Evolutionary conservation across 2,888 invertebrate genomes (phyloP).

Genomic region (Platycheirus rosarum): DNA sequence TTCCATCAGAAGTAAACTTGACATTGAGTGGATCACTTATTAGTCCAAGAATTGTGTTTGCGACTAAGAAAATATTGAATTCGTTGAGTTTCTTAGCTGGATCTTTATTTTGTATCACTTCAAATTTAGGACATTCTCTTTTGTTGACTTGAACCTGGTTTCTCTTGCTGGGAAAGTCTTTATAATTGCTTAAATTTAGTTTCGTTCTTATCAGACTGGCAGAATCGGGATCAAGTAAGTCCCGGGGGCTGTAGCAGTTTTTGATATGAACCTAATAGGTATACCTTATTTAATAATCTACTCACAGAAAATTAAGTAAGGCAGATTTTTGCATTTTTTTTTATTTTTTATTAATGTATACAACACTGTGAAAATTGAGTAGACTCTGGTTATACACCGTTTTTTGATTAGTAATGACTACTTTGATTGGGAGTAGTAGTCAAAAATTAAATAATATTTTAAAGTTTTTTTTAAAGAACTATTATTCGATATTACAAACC

Average conservation of each 20-base stretch:
- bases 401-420: too few relatives aligned
- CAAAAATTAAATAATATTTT: too few relatives aligned
- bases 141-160: background rate
- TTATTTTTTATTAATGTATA: too few relatives aligned
- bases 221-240: background rate
- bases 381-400: too few relatives aligned
- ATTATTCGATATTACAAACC: too few relatives aligned
- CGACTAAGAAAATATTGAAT: constrained; percentile 2
- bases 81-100: background rate
- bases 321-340: background rate
- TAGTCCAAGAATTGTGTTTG: background rate
- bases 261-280: too few relatives aligned
- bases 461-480: too few relatives aligned
- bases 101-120: constrained; percentile 8
- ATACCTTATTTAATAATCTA: constrained; percentile 14
- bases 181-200: background rate
- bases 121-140: background rate
- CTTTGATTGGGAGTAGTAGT: too few relatives aligned
- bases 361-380: too few relatives aligned
- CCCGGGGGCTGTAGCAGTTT: background rate
- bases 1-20: background rate
- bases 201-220: background rate
- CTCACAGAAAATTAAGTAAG: constrained; percentile 1
- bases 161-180: background rate
- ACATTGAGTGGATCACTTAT: constrained; percentile 4